Base-by-base conservation (phyloP, 2,113 vertebrate species). In the Myiozetetes cayanensis region DNA sequence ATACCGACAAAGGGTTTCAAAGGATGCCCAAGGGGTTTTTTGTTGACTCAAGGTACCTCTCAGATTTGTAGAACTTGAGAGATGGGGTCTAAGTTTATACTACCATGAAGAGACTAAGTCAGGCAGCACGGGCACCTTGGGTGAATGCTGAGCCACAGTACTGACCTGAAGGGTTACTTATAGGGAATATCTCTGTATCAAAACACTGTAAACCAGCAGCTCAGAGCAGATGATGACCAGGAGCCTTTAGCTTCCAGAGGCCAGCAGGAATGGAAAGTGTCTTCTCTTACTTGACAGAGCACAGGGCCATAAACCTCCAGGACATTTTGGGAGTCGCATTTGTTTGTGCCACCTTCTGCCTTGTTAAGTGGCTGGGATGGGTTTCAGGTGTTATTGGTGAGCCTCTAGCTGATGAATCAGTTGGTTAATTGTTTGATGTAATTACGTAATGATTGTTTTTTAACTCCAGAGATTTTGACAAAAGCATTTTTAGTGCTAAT, bases 391-490 rank as follows among this genome's bases (percentile, higher is more conserved):
- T 72, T 96, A 90, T 52, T 90, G 70, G 70, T 74, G 86, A 91
- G 92, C 47, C 85, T 96, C 74, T 77, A 49, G 39, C 86, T 83
- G 87, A 94, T 97, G 97, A 96, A 95, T 95, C 95, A 96, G 95
- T 82, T 87, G 20, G 63, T 73, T 96, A 96, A 96, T 96, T 88
- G 87, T 92, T 92, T 56, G 55, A 47, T 66, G 59, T 89, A 88
- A 96, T 97, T 96, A 96, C 0, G 30, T 96, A 96, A 96, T 87
- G 90, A 94, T 90, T 96, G 96, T 94, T 96, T 91, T 96, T 96
- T 92, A 89, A 96, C 92, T 77, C 94, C n/a, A 65, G 68, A 94
- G 85, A 90, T 95, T 95, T 96, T 95, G 88, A 92, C 85, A 90
- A 95, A 91, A 62, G 82, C 76, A n/a, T 73, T 95, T 95, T 87